Evolutionary conservation across 2,888 invertebrate species (phyloP).

Genomic region (Harmothoe impar): DNA sequence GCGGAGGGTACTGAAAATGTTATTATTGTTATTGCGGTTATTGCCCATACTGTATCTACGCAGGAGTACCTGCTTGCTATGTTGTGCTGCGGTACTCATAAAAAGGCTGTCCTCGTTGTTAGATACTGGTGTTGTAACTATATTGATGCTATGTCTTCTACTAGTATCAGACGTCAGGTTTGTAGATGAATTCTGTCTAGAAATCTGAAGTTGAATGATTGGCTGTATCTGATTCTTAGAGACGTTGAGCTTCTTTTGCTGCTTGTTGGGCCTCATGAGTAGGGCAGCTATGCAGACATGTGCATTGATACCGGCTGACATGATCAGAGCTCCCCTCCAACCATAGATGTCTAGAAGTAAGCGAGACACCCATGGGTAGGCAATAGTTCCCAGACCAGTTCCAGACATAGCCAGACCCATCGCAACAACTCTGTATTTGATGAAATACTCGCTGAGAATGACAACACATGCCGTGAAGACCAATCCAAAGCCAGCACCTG

Average conservation of each 20-base stretch:
- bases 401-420: conserved; percentile 62
- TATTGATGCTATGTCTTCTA: no score
- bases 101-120: no score
- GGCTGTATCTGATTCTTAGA: not conserved
- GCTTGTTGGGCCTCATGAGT: conserved; percentile 42
- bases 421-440: conserved; percentile 49
- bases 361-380: conserved; percentile 54
- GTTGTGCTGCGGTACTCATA: no score
- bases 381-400: conserved; percentile 46
- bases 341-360: not conserved
- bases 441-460: conserved; percentile 57
- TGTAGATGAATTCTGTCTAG: no score
- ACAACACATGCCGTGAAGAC: conserved; percentile 61
- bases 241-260: not conserved
- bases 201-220: no score
- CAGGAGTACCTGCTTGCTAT: no score
- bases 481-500: conserved; percentile 63
- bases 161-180: no score
- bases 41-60: no score
- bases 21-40: not conserved
- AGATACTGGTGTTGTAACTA: no score
- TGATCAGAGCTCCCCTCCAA: conserved; percentile 62
- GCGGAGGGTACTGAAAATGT: not conserved
- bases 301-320: conserved; percentile 52
- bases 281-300: conserved; percentile 54